Conservation (phyloP, 2,797 vertebrate species). For the Gadopsis bispinosus region DNA sequence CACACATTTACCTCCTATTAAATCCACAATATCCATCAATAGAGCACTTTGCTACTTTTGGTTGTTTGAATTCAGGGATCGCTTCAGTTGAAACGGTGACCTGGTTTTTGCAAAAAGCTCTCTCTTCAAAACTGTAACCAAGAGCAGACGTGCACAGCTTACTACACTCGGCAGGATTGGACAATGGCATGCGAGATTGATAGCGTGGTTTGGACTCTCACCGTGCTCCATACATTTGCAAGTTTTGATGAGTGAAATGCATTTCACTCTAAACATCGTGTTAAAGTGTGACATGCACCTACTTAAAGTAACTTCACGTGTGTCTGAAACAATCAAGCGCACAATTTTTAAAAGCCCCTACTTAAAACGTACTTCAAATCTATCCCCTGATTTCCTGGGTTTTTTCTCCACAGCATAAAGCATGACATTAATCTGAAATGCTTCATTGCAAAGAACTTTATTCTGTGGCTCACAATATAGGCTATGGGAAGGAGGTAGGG, state of each 20-base stretch:
- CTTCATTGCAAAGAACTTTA: conserved; percentile 38
- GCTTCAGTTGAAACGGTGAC: conserved; percentile 65
- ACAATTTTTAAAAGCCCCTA: not conserved
- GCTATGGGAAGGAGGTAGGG: conserved; percentile 33
- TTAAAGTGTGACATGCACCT: conserved; percentile 60
- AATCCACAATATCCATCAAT: conserved; percentile 68
- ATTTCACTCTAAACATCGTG: conserved; percentile 40
- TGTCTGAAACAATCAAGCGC: conserved; percentile 33
- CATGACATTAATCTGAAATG: conserved; percentile 49
- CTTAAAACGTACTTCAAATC: conserved; percentile 26
- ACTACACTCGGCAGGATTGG: conserved; percentile 61
- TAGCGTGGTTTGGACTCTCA: conserved; percentile 74
- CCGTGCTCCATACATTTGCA: conserved; percentile 53
- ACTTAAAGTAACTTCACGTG: conserved; percentile 58
- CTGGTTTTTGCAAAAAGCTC: conserved; percentile 75
- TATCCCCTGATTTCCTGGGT: conserved; percentile 8
- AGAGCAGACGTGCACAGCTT: conserved; percentile 75
- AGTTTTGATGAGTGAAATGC: conserved; percentile 61
- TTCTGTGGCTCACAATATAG: conserved; percentile 34
- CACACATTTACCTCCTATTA: conserved; percentile 62
- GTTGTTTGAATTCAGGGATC: conserved; percentile 69
- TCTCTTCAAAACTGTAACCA: conserved; percentile 69
- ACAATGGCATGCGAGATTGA: conserved; percentile 68
- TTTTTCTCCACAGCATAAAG: conserved; percentile 34
- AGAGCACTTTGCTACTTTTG: conserved; percentile 65